Evolutionary conservation across 2,888 invertebrate genomes (phyloP).

Genomic region (Agrochola litura): DNA sequence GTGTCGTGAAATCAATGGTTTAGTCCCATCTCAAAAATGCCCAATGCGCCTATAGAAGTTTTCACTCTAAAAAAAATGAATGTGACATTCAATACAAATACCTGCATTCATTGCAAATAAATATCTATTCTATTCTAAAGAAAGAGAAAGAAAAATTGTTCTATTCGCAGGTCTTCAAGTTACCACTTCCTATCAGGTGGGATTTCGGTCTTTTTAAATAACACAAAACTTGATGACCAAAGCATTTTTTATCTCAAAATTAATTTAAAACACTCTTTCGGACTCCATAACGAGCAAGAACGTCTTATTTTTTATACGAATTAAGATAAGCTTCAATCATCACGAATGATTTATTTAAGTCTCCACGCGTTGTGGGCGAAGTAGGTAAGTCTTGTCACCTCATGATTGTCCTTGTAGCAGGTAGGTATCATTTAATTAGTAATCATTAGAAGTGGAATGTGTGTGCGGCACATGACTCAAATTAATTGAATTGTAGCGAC

Average conservation of each 20-base stretch:
- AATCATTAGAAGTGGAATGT: conserved; percentile 54
- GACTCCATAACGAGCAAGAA: conserved; percentile 10
- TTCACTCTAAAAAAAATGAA: too few relatives aligned
- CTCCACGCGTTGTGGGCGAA: conserved; percentile 51
- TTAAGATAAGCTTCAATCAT: conserved; percentile 49
- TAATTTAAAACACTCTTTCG: conserved; percentile 9
- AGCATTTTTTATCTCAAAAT: neutral
- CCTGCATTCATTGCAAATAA: too few relatives aligned
- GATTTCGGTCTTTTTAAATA: neutral
- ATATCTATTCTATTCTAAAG: neutral
- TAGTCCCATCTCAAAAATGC: too few relatives aligned
- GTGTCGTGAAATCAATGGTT: too few relatives aligned
- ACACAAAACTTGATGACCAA: neutral
- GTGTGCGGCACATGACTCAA: conserved; percentile 41
- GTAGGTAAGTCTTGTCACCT: conserved; percentile 50
- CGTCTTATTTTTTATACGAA: conserved; percentile 38
- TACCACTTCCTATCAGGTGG: neutral
- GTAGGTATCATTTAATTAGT: conserved; percentile 55
- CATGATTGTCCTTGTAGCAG: conserved; percentile 48
- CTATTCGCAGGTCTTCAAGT: neutral
- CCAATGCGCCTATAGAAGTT: too few relatives aligned
- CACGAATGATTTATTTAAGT: conserved; percentile 60
- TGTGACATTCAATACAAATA: too few relatives aligned
- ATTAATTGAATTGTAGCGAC: conserved; percentile 14
- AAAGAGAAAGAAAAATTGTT: too few relatives aligned